Evolutionary conservation across 2,888 invertebrate genomes (phyloP).

Genomic region (Siphlonurus alternatus): DNA sequence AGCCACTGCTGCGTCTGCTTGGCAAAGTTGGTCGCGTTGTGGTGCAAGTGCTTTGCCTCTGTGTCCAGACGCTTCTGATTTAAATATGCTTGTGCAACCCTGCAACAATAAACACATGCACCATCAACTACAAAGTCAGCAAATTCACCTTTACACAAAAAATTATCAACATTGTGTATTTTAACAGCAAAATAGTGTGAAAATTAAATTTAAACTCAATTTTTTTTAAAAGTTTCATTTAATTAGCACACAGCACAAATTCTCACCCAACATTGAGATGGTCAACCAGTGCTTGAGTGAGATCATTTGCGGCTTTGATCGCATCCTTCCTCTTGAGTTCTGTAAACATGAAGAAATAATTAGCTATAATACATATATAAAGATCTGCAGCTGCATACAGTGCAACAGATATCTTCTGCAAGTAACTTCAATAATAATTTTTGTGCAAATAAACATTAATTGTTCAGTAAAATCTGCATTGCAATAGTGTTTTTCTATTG

Average conservation of each 20-base stretch:
- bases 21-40: slow-evolving; percentile 84
- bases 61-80: slow-evolving; percentile 96
- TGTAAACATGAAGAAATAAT: too few species aligned
- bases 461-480: too few species aligned
- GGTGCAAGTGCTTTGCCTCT: slow-evolving; percentile 89
- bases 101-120: slow-evolving; percentile 26
- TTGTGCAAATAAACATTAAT: too few species aligned
- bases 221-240: too few species aligned
- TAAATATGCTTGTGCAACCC: slow-evolving; percentile 94
- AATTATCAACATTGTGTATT: not conserved
- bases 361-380: too few species aligned
- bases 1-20: slow-evolving; percentile 97
- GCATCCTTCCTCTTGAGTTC: slow-evolving; percentile 90
- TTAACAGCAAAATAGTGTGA: not conserved
- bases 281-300: slow-evolving; percentile 89
- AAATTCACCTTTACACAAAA: not conserved
- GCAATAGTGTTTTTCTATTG: too few species aligned
- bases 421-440: too few species aligned
- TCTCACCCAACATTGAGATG: slow-evolving; percentile 94
- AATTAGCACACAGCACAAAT: too few species aligned
- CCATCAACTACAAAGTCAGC: slow-evolving; percentile 1
- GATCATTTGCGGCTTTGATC: slow-evolving; percentile 74
- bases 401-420: too few species aligned
- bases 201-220: too few species aligned
- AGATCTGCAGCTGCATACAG: too few species aligned